phyloP scores from a whole-genome alignment of 2,113 vertebrate species.

The Tinamus guttatus region DNA sequence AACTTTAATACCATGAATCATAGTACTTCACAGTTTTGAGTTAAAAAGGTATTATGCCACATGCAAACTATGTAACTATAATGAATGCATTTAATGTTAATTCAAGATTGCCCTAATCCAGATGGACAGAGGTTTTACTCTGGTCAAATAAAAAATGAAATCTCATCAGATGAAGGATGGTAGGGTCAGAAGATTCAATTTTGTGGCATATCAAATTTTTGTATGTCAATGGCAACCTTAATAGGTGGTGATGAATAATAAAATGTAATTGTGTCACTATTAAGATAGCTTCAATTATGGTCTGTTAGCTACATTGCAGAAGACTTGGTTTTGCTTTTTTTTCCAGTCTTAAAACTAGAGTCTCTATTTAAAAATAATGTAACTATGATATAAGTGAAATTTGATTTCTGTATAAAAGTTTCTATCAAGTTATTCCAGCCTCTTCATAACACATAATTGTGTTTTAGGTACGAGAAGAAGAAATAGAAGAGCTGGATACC shows the following conservation, averaged over 20 bases:
- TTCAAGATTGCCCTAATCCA: conserved; percentile 82
- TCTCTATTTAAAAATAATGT: conserved; percentile 29
- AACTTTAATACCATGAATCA: conserved; percentile 77
- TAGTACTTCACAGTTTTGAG: conserved; percentile 77
- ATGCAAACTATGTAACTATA: conserved; percentile 76
- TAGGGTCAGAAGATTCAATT: conserved; percentile 80
- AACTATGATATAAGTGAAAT: conserved; percentile 13
- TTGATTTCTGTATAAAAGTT: conserved; percentile 57
- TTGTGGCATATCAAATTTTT: conserved; percentile 79
- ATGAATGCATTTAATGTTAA: conserved; percentile 83
- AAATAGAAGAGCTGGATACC: conserved; percentile 92
- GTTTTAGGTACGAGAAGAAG: conserved; percentile 93
- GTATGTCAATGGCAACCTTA: conserved; percentile 80
- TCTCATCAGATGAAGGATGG: conserved; percentile 80
- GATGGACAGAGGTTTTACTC: conserved; percentile 79
- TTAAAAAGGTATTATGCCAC: conserved; percentile 71
- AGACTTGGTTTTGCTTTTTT: conserved; percentile 2
- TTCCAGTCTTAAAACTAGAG: neutral
- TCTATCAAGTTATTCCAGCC: conserved; percentile 34
- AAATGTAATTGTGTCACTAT: conserved; percentile 77
- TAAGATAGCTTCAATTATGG: conserved; percentile 75
- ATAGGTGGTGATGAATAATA: conserved; percentile 79
- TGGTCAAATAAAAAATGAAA: conserved; percentile 84
- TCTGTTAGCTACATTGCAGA: conserved; percentile 51
- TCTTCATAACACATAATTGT: conserved; percentile 61